These are phyloP conservation scores for Entelurus aequoreus DNA, from an alignment of 2,113 vertebrate species.

Conservation along the genomic window DNA sequence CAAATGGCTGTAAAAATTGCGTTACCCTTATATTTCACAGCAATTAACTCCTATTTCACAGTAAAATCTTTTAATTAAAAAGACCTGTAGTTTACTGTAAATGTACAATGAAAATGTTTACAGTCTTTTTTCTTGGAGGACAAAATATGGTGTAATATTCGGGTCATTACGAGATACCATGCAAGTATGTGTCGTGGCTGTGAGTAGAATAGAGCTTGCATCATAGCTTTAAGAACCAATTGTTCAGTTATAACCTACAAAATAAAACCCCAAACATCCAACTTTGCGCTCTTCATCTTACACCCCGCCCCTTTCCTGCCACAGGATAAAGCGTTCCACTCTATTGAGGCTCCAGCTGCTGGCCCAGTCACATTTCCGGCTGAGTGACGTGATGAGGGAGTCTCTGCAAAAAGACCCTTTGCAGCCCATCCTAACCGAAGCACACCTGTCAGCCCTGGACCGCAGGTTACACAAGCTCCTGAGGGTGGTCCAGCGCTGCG, in stretches of 20 bases:
- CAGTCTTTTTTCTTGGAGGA: too few relatives aligned
- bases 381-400: constrained; percentile 91
- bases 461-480: constrained; percentile 80
- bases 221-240: background rate
- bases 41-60: too few relatives aligned
- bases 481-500: constrained; percentile 70
- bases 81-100: too few relatives aligned
- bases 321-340: constrained; percentile 86
- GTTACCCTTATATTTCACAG: too few relatives aligned
- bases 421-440: constrained; percentile 78
- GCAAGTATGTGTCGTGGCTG: too few relatives aligned
- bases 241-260: background rate
- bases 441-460: constrained; percentile 87
- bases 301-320: background rate
- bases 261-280: background rate
- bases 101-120: too few relatives aligned
- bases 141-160: too few relatives aligned
- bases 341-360: constrained; percentile 79
- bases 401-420: constrained; percentile 82
- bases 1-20: too few relatives aligned
- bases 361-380: constrained; percentile 69
- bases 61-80: too few relatives aligned
- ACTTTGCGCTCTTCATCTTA: background rate
- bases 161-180: too few relatives aligned
- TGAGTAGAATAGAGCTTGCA: background rate